These are phyloP conservation scores for Thera britannica DNA, from an alignment of 2,888 invertebrate genomes.

Conservation along the genomic window DNA sequence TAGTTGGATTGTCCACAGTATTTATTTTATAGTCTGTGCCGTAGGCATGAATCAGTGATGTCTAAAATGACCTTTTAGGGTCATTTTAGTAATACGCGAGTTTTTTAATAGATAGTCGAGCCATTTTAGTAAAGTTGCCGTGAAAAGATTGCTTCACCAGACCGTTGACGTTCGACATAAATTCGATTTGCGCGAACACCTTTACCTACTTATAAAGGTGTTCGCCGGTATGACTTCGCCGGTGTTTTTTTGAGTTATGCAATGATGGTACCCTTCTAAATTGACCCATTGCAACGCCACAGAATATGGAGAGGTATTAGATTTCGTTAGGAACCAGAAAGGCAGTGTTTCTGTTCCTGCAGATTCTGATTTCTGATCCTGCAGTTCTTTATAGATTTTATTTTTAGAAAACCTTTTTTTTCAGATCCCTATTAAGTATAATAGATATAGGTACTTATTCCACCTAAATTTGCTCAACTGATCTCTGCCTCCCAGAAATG, in stretches of 20 bases:
- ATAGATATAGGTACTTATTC: too few species aligned
- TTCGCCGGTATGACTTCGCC: constrained; percentile 5
- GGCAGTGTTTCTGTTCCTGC: too few species aligned
- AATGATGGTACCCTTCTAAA: constrained; percentile 11
- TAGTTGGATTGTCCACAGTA: too few species aligned
- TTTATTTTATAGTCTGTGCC: not conserved
- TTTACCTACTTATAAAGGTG: not conserved
- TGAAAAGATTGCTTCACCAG: constrained; percentile 2
- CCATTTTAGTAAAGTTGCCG: not conserved
- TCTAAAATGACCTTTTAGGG: too few species aligned
- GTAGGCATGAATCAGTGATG: not conserved
- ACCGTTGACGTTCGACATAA: not conserved
- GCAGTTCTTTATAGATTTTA: too few species aligned
- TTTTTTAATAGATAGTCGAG: not conserved
- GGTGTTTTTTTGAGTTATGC: constrained; percentile 26
- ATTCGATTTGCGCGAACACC: constrained; percentile 8
- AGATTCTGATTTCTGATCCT: too few species aligned
- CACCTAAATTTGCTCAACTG: too few species aligned
- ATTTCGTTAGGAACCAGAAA: not conserved
- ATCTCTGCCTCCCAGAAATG: too few species aligned
- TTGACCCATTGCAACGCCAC: constrained; percentile 20
- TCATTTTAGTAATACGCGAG: too few species aligned
- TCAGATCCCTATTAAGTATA: too few species aligned
- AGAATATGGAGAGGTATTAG: constrained; percentile 18
- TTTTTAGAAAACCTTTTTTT: too few species aligned